Evolutionary conservation across 2,113 vertebrate genomes (phyloP).

Genomic region (Cyprinodon tularosa): DNA sequence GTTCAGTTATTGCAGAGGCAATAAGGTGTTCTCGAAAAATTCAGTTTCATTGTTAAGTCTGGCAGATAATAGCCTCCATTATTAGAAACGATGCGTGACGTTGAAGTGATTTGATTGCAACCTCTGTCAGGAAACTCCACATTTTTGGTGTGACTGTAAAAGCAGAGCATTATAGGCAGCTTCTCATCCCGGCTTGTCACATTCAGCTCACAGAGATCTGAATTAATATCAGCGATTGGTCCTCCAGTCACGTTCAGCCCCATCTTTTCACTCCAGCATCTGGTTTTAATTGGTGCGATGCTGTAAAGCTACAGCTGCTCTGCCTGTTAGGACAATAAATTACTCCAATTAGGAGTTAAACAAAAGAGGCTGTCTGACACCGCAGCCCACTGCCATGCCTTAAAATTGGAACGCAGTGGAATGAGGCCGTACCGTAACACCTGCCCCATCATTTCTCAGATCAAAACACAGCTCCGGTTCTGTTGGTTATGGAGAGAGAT

Average conservation of each 20-base stretch:
- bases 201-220: conserved; percentile 38
- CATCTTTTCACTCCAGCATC: conserved; percentile 68
- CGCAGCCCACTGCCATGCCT: conserved; percentile 32
- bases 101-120: conserved; percentile 11
- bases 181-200: conserved; percentile 32
- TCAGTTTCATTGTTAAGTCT: conserved; percentile 41
- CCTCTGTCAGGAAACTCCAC: conserved; percentile 32
- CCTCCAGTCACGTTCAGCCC: conserved; percentile 59
- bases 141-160: conserved; percentile 22
- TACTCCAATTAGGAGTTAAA: conserved; percentile 75
- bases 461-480: conserved; percentile 49
- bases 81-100: conserved; percentile 25
- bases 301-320: conserved; percentile 78
- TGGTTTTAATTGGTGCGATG: conserved; percentile 71
- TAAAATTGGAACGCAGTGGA: conserved; percentile 24
- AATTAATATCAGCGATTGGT: conserved; percentile 50
- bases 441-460: conserved; percentile 47
- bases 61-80: conserved; percentile 50
- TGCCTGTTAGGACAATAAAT: conserved; percentile 78
- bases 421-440: conserved; percentile 43
- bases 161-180: neutral
- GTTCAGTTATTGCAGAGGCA: neutral
- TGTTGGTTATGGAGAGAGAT: conserved; percentile 27
- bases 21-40: conserved; percentile 17
- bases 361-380: conserved; percentile 64